Evolutionary conservation across 2,797 vertebrate genomes (phyloP).

Genomic region (Malacoctenus gilli): DNA sequence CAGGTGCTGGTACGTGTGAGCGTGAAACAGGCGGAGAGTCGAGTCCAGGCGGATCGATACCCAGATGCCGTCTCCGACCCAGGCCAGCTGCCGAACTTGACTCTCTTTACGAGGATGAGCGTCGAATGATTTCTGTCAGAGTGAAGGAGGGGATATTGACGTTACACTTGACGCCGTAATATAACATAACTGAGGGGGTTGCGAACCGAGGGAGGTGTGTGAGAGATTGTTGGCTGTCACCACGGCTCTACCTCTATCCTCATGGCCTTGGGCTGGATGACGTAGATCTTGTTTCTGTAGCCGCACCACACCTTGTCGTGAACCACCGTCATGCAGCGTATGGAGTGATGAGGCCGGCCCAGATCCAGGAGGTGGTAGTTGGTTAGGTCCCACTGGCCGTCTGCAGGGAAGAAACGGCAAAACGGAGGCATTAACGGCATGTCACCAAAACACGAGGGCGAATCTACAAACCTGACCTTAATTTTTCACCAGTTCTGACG

Average conservation of each 20-base stretch:
- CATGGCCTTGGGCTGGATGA: conserved; percentile 97
- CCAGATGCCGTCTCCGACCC: conserved; percentile 98
- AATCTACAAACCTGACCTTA: no score
- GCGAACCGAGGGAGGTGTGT: no score
- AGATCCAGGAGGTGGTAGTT: conserved; percentile 97
- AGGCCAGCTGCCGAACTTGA: conserved; percentile 95
- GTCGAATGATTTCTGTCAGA: conserved; percentile 92
- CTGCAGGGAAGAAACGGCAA: conserved; percentile 64
- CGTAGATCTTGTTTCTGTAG: conserved; percentile 97
- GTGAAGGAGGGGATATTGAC: background rate
- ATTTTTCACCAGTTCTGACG: no score
- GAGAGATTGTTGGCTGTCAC: no score
- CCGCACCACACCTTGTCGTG: conserved; percentile 97
- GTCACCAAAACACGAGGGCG: no score
- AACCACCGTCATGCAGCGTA: conserved; percentile 97
- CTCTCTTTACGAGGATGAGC: conserved; percentile 97
- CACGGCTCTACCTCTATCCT: conserved; percentile 89
- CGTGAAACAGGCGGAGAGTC: conserved; percentile 93
- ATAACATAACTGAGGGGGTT: no score
- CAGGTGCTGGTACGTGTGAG: conserved; percentile 96
- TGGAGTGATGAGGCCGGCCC: conserved; percentile 95
- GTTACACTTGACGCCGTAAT: no score
- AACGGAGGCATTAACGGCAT: no score
- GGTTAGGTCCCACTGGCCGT: conserved; percentile 96
- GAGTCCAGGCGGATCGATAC: conserved; percentile 97